Evolutionary conservation across 64 coral and sea anemone species (phyloP), one percentile per base, ranked within the genome.

Genomic region (Pocillopora damicornis): DNA sequence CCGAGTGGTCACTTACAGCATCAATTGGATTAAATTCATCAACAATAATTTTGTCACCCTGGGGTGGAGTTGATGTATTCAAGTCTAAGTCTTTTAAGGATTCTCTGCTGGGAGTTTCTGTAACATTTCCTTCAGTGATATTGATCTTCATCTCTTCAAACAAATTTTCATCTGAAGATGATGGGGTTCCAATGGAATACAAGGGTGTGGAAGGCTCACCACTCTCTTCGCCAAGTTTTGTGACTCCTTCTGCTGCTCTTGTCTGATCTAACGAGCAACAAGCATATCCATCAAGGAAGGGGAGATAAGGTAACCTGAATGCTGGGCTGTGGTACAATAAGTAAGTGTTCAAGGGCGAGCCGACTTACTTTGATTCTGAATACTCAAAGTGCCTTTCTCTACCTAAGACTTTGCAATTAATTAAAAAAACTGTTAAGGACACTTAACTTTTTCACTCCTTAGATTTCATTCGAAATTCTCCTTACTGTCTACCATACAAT

Each of bases 121-220:
- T 15, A 7, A 56, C 7, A 37, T 36, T 88, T 18, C 36, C 36
- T 26, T 60, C 58, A 25, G 34, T 74, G 10, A 14, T 20, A 45
- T 58, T 35, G 37, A n/a, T 23, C 58, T 78, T 61, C 22, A 66
- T 20, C 45, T 63, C 79, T 90, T 74, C 37, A 81, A 16, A 60
- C 37, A 91, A 22, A 65, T 91, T 86, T 78, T 91, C 89, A 23
- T 91, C 89, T 42, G 89, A 91, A 22, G 88, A 64, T 38, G 88
- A 37, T 78, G 89, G 89, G 34, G 89, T 91, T 30, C 81, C 89
- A 78, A 91, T 91, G 16, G 89, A 91, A 67, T 91, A 91, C 60
- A 91, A 56, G 23, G 81, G 65, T 0, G 81, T 73, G 6, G 15
- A 65, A 73, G 38, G 64, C 25, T 10, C 18, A 59, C 37, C 0